Base-by-base conservation (phyloP, 2,888 invertebrate species). In the Taenaris catops region DNA sequence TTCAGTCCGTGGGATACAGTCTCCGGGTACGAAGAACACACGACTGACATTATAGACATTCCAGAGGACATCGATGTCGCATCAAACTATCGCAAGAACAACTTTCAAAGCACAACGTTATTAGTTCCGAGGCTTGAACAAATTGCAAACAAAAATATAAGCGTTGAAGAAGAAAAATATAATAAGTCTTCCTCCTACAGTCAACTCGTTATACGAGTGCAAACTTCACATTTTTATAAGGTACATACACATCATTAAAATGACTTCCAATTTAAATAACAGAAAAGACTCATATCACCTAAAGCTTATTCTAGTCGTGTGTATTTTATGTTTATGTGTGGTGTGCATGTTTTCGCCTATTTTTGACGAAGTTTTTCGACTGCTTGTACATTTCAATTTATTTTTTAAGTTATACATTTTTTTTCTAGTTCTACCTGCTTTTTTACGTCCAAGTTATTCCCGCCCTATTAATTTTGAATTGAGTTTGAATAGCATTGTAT, bases 1-100 rank as follows among this genome's bases (percentile, higher is more conserved):
- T 86, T 86, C 66, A 86, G 84, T 65, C 86, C 86, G 31, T 86
- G 86, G 86, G 84, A 86, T 46, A 63, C 86, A 58, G 71, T 84
- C 58, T 73, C 83, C 35, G 76, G 80, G 19, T 83, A 67, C 64
- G 86, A 81, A 46, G 81, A 81, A 38, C 54, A 74, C 19, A 80
- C 69, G 45, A 84, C 83, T 51, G 81, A 81, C 60, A 67, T 83
- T 55, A 71, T 80, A 68, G 83, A 83, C 63, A 75, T 84, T 63
- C 81, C 80, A 12, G 73, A 70, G 49, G 75, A 78, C 67, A 71
- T 74, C 54, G 71, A 53, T 48, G 49, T 50, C 20, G 8, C 28
- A 27, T 61, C 64, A 48, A 58, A 57, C 51, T 65, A 64, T 61
- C 61, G 63, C 63, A 75, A 73, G 67, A 73, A 74, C 60, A 73